Base-by-base conservation (phyloP, 2,888 invertebrate species). In the Criorhina ranunculi region DNA sequence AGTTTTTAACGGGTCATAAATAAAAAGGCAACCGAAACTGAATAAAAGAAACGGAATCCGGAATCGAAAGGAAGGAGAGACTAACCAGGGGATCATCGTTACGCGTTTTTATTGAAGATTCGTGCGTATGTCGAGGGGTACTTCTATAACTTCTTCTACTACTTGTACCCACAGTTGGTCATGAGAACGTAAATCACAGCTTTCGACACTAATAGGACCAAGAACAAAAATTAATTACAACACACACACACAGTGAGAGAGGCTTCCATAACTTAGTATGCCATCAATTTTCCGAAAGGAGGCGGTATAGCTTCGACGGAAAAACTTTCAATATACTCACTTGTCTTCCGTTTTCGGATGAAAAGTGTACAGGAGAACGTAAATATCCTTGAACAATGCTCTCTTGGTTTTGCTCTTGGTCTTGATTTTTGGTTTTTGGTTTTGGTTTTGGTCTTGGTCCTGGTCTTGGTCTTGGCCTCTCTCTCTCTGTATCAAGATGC, bases 181-280 rank as follows among this genome's bases (percentile, higher is more conserved):
- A 3, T 31, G 17, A 33, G 44, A 33, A 75, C 51, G 77, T 85
- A 79, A 79, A 85, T 85, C 79, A 85, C 69, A 75, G 83, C 55
- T 66, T 79, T 79, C 69, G 83, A 79, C 79, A 69, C 64, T 85
- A 79, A 85, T 83, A 79, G 69, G 62, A 51, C 57, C 19, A 42
- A 79, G 53, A 66, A 59, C 64, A 70, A 79, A 79, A 85, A 85
- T 85, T 85, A 85, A 85, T 85, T 85, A 85, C 75, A 79, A 75
- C 40, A 64, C 73, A 75, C 40, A 64, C 73, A 78, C 67, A 66
- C 75, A 69, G 46, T 55, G 46, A 73, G 24, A 24, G 24, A n/a
- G 49, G 19, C 70, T 40, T 64, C 42, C 53, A 82, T 60, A 82
- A 72, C 66, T 72, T n/a, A 72, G 60, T 62, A 31, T 62, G 69